Evolutionary conservation across 2,888 invertebrate species (phyloP), one percentile per base, ranked within the genome.

Genomic region (Plagodis dolabraria): DNA sequence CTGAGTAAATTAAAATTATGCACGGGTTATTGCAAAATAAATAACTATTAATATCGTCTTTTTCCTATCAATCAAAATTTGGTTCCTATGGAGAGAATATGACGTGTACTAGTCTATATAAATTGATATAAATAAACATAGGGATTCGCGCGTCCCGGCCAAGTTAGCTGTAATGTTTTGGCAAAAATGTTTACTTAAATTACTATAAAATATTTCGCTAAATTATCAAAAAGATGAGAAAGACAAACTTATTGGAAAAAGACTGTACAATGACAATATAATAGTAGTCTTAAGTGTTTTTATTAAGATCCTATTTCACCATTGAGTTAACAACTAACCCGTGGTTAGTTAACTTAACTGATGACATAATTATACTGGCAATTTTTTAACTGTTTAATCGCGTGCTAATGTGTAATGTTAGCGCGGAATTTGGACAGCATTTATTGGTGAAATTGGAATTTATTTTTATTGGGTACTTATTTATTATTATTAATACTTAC

Each of bases 181-280:
- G 22, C 22, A 22, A 22, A 22, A 22, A 22, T 22, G 22, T 22
- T 22, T 22, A 22, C 22, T 22, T 22, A 22, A 22, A 22, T 22
- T 22, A 22, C 22, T 22, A 22, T 22, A 47, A 42, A 44, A 49
- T 45, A 33, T 50, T 60, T 53, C 47, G 34, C 48, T 44, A 55
- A 38, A 33, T 55, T 38, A 42, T 45, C 5, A 52, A 59, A 47
- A 45, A 9, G 5, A 50, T 60, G 50, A 36, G 71, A 83, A 85
- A 86, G 87, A 86, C 47, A 72, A 71, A 69, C 58, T 71, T 53
- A 75, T 77, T 77, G 79, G 77, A 46, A 86, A 86, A 89, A 89
- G 89, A 89, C 90, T 85, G 83, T 71, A 59, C 73, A 72, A 77
- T 79, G 76, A 82, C 77, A 80, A 72, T 70, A 69, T 72, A 60